phyloP scores from a whole-genome alignment of 2,797 vertebrate genomes.

The Molossus molossus region DNA sequence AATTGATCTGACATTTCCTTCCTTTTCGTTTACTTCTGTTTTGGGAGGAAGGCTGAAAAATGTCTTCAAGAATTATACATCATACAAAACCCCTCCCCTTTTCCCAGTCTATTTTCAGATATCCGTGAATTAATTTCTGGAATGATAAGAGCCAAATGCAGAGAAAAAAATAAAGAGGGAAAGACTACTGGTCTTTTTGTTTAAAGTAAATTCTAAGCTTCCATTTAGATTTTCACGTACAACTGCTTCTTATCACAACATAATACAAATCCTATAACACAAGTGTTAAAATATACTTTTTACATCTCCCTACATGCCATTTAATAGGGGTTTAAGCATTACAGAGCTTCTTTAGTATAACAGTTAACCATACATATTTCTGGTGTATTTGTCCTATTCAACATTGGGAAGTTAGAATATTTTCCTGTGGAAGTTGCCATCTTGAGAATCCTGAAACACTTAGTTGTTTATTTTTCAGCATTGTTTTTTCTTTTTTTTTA shows the following conservation, averaged over 20 bases:
- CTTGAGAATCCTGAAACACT: not conserved
- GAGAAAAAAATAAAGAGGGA: slow-evolving; percentile 7
- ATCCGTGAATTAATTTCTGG: not conserved
- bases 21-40: slow-evolving; percentile 50
- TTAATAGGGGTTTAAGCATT: not conserved
- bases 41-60: not conserved
- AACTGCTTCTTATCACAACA: not conserved
- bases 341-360: not conserved
- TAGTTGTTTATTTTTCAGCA: not conserved
- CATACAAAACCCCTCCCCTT: not conserved
- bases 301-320: not conserved
- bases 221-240: not conserved
- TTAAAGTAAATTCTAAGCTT: slow-evolving; percentile 39
- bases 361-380: slow-evolving; percentile 39
- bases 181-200: not conserved
- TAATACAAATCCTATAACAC: not conserved
- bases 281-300: not conserved
- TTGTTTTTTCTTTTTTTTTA: no score
- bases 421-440: not conserved
- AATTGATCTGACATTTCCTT: not conserved
- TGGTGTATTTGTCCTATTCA: not conserved
- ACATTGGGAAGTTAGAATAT: not conserved
- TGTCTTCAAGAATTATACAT: slow-evolving; percentile 14
- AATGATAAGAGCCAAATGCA: not conserved
- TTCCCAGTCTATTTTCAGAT: not conserved